Conservation (phyloP, 2,113 vertebrate species). For the Gallinago jamesoni region DNA sequence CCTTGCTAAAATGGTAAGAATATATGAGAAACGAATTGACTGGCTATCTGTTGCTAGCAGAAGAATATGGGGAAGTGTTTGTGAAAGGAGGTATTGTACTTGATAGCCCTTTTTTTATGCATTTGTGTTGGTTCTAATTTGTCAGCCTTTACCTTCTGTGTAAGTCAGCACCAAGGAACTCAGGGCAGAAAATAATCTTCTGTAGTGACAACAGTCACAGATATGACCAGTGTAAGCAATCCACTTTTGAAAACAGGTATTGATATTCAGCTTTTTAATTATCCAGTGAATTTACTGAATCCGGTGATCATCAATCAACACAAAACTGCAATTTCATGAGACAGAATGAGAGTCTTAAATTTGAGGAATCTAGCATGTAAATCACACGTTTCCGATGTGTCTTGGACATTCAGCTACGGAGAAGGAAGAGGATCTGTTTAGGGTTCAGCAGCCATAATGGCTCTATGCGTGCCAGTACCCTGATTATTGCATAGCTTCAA, state of each 20-base stretch:
- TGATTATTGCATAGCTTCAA: not conserved
- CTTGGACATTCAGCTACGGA: not conserved
- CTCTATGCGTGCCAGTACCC: not conserved
- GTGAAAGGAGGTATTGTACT: slow-evolving; percentile 79
- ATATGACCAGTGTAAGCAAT: not conserved
- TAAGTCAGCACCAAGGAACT: not conserved
- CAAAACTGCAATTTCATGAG: not conserved
- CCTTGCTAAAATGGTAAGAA: slow-evolving; percentile 63
- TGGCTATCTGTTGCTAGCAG: slow-evolving; percentile 80
- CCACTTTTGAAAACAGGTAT: not conserved
- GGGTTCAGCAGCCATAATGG: not conserved
- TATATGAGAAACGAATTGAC: slow-evolving; percentile 72
- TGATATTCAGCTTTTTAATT: not conserved
- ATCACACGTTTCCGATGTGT: accelerated
- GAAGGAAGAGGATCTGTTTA: not conserved
- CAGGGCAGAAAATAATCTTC: not conserved
- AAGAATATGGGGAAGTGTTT: slow-evolving; percentile 83
- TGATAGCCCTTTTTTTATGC: not conserved
- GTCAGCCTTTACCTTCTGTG: not conserved
- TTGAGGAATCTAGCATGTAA: not conserved
- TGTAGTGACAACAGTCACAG: not conserved
- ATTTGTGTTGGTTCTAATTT: not conserved
- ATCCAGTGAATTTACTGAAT: not conserved
- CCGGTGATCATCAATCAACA: not conserved
- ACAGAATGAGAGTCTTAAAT: not conserved